Conservation (phyloP, 2,797 vertebrate genomes). For the Heteromormyrus szaboi region DNA sequence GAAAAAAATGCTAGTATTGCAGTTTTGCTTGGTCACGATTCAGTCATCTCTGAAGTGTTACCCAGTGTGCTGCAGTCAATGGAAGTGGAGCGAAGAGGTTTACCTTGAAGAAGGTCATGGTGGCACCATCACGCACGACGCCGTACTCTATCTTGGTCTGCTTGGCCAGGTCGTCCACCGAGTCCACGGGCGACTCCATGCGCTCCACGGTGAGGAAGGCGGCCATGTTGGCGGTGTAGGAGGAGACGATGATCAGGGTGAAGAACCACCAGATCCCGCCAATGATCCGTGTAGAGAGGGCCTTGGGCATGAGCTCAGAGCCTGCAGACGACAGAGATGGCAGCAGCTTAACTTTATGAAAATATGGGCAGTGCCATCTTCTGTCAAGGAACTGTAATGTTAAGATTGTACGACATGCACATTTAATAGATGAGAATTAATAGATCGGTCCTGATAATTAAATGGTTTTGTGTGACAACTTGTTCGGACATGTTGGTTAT, state of each 20-base stretch:
- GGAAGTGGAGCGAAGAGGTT: background rate
- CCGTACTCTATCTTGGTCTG: constrained; percentile 98
- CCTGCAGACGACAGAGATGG: constrained; percentile 57
- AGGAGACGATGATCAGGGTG: constrained; percentile 97
- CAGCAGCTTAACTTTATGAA: constrained; percentile 1
- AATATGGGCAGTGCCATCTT: background rate
- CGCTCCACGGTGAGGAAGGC: constrained; percentile 94
- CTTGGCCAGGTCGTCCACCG: constrained; percentile 93
- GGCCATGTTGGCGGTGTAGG: constrained; percentile 92
- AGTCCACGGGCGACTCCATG: constrained; percentile 94
- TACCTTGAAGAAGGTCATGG: constrained; percentile 99
- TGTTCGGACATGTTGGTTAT: background rate
- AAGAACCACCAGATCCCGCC: constrained; percentile 99
- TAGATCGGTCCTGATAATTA: background rate
- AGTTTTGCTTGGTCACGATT: background rate
- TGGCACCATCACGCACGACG: constrained; percentile 90
- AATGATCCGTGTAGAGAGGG: constrained; percentile 94
- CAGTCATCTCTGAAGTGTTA: background rate
- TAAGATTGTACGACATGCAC: background rate
- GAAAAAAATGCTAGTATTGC: background rate
- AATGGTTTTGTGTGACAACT: background rate
- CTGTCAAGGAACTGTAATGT: background rate
- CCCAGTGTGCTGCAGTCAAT: background rate
- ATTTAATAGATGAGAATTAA: background rate
- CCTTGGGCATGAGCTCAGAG: constrained; percentile 97